Evolutionary conservation across 1,140 invertebrate species (phyloP).

Genomic region (Drosophila elegans): DNA sequence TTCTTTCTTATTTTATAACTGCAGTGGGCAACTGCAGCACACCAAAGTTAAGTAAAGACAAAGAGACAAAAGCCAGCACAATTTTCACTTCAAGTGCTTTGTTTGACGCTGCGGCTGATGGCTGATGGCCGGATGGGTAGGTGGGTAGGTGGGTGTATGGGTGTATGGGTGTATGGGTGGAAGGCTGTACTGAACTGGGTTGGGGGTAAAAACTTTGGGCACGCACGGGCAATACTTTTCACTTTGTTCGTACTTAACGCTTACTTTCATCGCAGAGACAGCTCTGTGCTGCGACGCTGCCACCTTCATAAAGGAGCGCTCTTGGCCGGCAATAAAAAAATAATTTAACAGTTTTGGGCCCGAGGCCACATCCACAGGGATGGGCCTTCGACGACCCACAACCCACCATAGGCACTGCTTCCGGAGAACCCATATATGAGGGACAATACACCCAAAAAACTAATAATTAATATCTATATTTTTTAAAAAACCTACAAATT

Average conservation of each 20-base stretch:
- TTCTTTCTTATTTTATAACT: slow-evolving; percentile 41
- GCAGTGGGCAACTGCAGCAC: slow-evolving; percentile 72
- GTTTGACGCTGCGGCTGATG: slow-evolving; percentile 56
- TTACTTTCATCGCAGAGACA: slow-evolving; percentile 66
- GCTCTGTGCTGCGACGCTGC: neutral
- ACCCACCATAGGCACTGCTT: neutral
- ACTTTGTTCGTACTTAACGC: slow-evolving; percentile 78
- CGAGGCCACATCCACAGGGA: slow-evolving; percentile 1
- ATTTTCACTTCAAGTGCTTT: slow-evolving; percentile 77
- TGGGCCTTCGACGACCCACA: neutral
- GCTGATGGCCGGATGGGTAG: slow-evolving; percentile 22
- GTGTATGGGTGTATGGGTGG: too few relatives aligned
- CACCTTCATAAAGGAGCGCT: neutral
- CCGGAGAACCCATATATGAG: neutral
- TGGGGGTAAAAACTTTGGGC: slow-evolving; percentile 53
- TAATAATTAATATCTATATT: too few relatives aligned
- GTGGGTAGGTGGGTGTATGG: too few relatives aligned
- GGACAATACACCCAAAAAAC: neutral
- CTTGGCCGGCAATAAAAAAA: slow-evolving; percentile 73
- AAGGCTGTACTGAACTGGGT: neutral
- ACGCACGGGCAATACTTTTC: slow-evolving; percentile 75
- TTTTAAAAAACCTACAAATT: too few relatives aligned
- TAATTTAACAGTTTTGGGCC: slow-evolving; percentile 66
- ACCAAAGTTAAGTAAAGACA: slow-evolving; percentile 72
- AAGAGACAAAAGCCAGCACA: slow-evolving; percentile 76